A percentile compares a stretch with the other conserved stretches of the same genome.
These are phyloP conservation scores for Peromyscus maniculatus DNA, from an alignment of 2,113 vertebrate species.

Conservation along the genomic window DNA sequence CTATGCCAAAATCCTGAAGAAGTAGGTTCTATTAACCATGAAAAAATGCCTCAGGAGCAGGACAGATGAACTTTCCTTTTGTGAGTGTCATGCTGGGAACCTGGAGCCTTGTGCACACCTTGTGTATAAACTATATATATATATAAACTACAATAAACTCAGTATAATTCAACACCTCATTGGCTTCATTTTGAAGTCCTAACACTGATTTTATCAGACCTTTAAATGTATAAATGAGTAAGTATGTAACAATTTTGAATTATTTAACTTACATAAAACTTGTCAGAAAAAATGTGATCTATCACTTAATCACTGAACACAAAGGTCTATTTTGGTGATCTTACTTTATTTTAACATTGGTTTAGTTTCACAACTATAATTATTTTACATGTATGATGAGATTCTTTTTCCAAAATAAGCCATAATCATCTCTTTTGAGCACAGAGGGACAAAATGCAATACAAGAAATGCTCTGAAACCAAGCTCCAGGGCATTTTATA, in stretches of 20 bases:
- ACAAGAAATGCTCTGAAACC: neutral
- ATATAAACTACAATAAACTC: neutral
- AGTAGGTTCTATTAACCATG: too few relatives aligned
- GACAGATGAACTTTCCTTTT: neutral
- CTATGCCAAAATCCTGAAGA: too few relatives aligned
- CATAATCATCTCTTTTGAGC: neutral
- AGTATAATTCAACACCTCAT: neutral
- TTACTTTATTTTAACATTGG: neutral
- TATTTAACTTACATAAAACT: neutral
- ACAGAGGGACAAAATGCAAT: neutral
- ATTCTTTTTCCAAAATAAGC: neutral
- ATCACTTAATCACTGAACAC: neutral
- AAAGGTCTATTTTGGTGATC: neutral
- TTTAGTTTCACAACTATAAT: neutral
- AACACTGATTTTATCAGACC: neutral
- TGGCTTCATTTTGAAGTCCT: neutral
- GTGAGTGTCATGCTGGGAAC: neutral
- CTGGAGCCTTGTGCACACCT: neutral
- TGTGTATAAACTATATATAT: too few relatives aligned
- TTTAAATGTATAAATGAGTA: neutral
- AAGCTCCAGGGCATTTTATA: neutral
- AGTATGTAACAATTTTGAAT: neutral
- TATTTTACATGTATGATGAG: neutral
- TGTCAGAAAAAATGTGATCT: neutral
- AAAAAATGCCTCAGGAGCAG: too few relatives aligned